Conservation (phyloP, 1,140 invertebrate genomes). For the Aricia agestis region DNA sequence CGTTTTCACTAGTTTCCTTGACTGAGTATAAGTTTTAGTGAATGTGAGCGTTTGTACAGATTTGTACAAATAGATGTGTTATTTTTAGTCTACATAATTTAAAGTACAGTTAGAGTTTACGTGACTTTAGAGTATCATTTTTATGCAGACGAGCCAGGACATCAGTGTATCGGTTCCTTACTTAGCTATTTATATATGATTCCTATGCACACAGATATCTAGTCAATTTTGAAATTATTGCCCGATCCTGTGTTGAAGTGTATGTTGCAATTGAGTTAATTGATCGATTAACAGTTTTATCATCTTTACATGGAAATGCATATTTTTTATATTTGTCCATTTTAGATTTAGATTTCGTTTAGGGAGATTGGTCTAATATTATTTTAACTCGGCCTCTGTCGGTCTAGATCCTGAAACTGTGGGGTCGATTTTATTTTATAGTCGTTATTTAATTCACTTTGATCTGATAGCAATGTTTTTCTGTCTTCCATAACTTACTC, state of each 20-base stretch:
- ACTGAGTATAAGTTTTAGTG: slow-evolving; percentile 55
- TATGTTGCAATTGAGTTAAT: slow-evolving; percentile 49
- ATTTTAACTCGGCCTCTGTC: slow-evolving; percentile 54
- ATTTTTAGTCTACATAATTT: slow-evolving; percentile 66
- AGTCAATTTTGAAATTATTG: slow-evolving; percentile 75
- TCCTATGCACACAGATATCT: slow-evolving; percentile 75
- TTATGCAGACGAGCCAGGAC: slow-evolving; percentile 62
- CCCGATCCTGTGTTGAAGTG: slow-evolving; percentile 55
- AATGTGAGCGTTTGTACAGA: slow-evolving; percentile 52
- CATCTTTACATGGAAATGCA: slow-evolving; percentile 63
- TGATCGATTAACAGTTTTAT: slow-evolving; percentile 37
- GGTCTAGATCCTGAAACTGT: slow-evolving; percentile 56
- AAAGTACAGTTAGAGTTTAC: slow-evolving; percentile 67
- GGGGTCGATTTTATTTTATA: slow-evolving; percentile 43
- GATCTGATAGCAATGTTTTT: slow-evolving; percentile 73
- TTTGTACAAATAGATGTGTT: slow-evolving; percentile 61
- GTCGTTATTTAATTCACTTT: slow-evolving; percentile 51
- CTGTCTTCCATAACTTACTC: slow-evolving; percentile 67
- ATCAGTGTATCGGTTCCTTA: slow-evolving; percentile 74
- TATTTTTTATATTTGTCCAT: slow-evolving; percentile 65
- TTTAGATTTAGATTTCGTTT: slow-evolving; percentile 58
- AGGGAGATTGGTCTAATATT: slow-evolving; percentile 65
- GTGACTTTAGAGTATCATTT: slow-evolving; percentile 65
- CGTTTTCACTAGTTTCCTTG: slow-evolving; percentile 44
- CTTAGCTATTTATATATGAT: slow-evolving; percentile 73